A percentile compares a stretch with the other conserved stretches of the same genome.
phyloP scores from a whole-genome alignment of 2,797 vertebrate genomes.

The Smutsia temminckii region DNA sequence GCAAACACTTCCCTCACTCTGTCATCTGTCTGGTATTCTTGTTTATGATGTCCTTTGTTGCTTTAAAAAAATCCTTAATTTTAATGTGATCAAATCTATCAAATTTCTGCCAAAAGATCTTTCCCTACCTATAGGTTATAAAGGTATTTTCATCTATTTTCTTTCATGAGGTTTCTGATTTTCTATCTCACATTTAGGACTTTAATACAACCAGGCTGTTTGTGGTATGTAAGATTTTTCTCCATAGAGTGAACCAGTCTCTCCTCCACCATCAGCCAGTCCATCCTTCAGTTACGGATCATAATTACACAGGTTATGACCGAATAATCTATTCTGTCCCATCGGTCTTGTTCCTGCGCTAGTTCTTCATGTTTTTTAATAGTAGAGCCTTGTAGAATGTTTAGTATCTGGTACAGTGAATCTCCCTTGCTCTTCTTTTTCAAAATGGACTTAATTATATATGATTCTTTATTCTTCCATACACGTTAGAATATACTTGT shows the following conservation, averaged over 20 bases:
- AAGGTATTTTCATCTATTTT: background rate
- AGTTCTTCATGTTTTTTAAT: background rate
- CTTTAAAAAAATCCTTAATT: background rate
- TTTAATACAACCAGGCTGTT: background rate
- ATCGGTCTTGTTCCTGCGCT: background rate
- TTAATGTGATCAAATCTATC: background rate
- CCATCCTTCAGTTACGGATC: background rate
- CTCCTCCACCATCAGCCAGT: background rate
- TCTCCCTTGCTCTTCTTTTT: background rate
- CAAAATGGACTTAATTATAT: background rate
- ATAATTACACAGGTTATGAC: fast-evolving
- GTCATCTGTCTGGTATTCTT: background rate
- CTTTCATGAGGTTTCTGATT: background rate
- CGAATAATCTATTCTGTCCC: background rate
- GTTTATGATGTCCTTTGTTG: background rate
- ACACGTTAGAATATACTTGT: background rate
- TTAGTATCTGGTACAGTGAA: background rate
- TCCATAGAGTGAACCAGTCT: background rate
- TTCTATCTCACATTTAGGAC: background rate
- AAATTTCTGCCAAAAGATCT: background rate
- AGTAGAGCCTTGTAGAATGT: background rate
- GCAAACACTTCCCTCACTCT: background rate
- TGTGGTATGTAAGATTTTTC: background rate
- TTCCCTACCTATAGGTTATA: background rate
- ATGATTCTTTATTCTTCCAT: background rate